Evolutionary conservation across 2,797 vertebrate species (phyloP).

Genomic region (Acanthis flammea): DNA sequence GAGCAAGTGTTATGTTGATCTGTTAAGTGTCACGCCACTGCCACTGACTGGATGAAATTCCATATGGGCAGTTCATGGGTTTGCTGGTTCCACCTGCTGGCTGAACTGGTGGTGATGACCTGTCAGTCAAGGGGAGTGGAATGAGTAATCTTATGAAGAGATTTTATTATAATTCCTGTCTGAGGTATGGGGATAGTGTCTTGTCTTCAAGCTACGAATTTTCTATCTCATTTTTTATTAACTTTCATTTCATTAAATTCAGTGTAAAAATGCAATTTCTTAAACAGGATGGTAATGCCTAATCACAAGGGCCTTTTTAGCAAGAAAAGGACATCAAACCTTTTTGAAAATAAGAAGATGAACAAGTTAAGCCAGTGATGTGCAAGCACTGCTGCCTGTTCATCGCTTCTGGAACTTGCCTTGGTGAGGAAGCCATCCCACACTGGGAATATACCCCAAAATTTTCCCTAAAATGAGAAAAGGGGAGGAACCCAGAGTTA

Average conservation of each 20-base stretch:
- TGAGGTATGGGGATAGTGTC: background rate
- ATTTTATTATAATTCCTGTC: background rate
- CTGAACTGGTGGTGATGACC: background rate
- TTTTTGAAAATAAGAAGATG: background rate
- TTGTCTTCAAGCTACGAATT: background rate
- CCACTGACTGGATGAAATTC: background rate
- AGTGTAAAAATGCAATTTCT: background rate
- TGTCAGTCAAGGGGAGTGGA: background rate
- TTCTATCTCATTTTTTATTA: background rate
- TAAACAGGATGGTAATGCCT: background rate
- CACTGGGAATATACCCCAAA: background rate
- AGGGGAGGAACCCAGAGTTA: background rate
- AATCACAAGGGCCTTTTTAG: background rate
- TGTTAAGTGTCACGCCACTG: background rate
- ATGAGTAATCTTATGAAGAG: background rate
- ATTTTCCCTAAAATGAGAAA: background rate
- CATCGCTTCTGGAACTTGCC: background rate
- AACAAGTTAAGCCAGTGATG: background rate
- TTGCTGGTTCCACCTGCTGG: constrained; percentile 50
- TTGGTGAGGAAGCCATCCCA: background rate
- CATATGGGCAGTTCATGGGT: background rate
- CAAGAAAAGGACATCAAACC: background rate
- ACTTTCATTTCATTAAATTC: background rate
- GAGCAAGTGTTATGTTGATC: background rate
- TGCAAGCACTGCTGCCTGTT: background rate